These are phyloP conservation scores for Volucella bombylans DNA, from an alignment of 2,888 invertebrate genomes.

Conservation along the genomic window DNA sequence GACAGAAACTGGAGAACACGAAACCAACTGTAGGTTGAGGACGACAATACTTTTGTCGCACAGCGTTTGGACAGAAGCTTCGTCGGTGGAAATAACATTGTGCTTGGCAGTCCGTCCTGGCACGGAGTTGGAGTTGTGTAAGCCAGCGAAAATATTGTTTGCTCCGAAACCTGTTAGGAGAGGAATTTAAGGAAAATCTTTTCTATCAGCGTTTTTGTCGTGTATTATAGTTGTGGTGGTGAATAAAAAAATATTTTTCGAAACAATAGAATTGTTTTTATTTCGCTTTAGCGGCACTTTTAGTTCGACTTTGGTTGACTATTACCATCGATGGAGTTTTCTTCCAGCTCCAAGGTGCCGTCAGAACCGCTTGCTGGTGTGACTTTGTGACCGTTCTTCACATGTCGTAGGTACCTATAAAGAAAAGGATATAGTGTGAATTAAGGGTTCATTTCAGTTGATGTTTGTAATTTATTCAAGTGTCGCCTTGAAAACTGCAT, in stretches of 20 bases:
- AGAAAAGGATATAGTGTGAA: background rate
- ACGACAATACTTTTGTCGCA: conserved; percentile 93
- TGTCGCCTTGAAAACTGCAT: no score
- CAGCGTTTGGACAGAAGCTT: conserved; percentile 95
- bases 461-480: background rate
- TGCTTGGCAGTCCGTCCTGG: conserved; percentile 88
- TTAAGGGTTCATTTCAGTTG: background rate
- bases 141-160: conserved; percentile 92
- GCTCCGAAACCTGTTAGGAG: conserved; percentile 94
- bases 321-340: background rate
- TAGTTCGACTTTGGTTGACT: conserved; percentile 5
- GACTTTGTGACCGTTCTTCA: conserved; percentile 53
- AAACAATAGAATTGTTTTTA: conserved; percentile 8
- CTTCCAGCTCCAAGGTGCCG: background rate
- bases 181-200: conserved; percentile 84
- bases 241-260: conserved; percentile 14
- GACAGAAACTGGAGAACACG: conserved; percentile 84
- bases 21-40: conserved; percentile 85
- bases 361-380: background rate
- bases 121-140: conserved; percentile 90
- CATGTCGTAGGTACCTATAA: conserved; percentile 70
- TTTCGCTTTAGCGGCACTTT: background rate
- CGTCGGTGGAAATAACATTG: conserved; percentile 92
- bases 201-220: background rate
- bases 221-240: background rate